These are phyloP conservation scores for Casuarius casuarius DNA, from an alignment of 2,113 vertebrate genomes.

Conservation along the genomic window DNA sequence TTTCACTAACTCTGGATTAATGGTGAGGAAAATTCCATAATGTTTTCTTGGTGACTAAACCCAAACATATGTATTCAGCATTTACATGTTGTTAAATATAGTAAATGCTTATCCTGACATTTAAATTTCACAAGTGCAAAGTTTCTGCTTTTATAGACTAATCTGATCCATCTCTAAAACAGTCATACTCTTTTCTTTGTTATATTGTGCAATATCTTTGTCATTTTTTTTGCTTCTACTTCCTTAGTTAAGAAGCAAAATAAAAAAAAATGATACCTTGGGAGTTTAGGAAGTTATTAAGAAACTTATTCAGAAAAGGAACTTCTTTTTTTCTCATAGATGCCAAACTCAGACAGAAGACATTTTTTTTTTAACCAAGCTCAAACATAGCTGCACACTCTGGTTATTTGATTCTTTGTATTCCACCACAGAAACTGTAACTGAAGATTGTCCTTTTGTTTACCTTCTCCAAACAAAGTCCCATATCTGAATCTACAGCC, in stretches of 20 bases:
- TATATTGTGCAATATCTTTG: slow-evolving; percentile 45
- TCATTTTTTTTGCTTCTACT: slow-evolving; percentile 30
- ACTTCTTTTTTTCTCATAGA: slow-evolving; percentile 57
- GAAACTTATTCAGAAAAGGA: slow-evolving; percentile 17
- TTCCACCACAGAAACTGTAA: background rate
- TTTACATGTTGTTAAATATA: background rate
- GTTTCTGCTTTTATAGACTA: slow-evolving; percentile 31
- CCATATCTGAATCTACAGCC: background rate
- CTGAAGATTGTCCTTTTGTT: background rate
- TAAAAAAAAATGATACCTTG: slow-evolving; percentile 43
- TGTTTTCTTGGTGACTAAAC: background rate
- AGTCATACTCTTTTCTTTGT: slow-evolving; percentile 15
- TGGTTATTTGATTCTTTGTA: background rate
- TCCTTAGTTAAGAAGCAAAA: slow-evolving; percentile 56
- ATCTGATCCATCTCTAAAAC: slow-evolving; percentile 22
- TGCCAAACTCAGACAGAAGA: background rate
- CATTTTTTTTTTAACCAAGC: background rate
- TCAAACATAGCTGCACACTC: background rate
- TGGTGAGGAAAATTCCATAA: background rate
- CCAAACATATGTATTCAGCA: background rate
- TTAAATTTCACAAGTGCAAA: slow-evolving; percentile 33
- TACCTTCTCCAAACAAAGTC: background rate
- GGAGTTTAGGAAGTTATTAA: slow-evolving; percentile 52
- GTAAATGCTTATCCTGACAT: background rate
- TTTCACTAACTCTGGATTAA: background rate